These are phyloP conservation scores for Sander lucioperca DNA, from an alignment of 2,113 vertebrate genomes.

Conservation along the genomic window DNA sequence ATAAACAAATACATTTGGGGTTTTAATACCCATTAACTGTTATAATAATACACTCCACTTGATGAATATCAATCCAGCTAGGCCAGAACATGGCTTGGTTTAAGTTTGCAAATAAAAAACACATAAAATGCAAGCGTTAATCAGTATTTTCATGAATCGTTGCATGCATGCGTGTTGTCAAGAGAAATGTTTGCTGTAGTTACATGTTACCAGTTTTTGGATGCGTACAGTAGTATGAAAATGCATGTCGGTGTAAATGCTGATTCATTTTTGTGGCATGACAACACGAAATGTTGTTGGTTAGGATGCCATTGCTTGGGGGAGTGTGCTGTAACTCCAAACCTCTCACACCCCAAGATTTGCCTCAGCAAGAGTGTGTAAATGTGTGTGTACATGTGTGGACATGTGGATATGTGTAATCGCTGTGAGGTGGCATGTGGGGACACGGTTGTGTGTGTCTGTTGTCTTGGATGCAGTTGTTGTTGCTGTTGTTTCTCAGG, in stretches of 20 bases:
- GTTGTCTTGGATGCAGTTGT: constrained; percentile 34
- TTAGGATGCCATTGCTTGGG: constrained; percentile 45
- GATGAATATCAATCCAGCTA: not conserved
- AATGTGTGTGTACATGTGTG: constrained; percentile 27
- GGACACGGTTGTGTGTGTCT: constrained; percentile 36
- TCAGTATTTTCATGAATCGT: not conserved
- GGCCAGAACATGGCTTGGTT: not conserved
- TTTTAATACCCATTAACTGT: constrained; percentile 45
- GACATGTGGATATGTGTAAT: constrained; percentile 43
- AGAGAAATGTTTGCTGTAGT: constrained; percentile 21
- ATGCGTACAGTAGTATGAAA: constrained; percentile 40
- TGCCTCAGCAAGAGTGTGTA: constrained; percentile 12
- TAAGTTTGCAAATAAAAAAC: constrained; percentile 11
- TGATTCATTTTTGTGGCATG: constrained; percentile 69
- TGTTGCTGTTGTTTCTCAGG: constrained; percentile 60
- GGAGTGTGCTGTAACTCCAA: constrained; percentile 22
- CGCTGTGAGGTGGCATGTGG: constrained; percentile 37
- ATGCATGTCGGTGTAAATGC: constrained; percentile 27
- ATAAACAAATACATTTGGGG: constrained; percentile 36
- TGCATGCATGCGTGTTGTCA: not conserved
- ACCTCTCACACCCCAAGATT: constrained; percentile 53
- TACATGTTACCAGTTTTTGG: constrained; percentile 30
- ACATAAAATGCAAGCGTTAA: not conserved
- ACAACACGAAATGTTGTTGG: constrained; percentile 64
- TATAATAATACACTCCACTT: constrained; percentile 3